Evolutionary conservation across 2,113 vertebrate genomes (phyloP).

Genomic region (Siniperca chuatsi): DNA sequence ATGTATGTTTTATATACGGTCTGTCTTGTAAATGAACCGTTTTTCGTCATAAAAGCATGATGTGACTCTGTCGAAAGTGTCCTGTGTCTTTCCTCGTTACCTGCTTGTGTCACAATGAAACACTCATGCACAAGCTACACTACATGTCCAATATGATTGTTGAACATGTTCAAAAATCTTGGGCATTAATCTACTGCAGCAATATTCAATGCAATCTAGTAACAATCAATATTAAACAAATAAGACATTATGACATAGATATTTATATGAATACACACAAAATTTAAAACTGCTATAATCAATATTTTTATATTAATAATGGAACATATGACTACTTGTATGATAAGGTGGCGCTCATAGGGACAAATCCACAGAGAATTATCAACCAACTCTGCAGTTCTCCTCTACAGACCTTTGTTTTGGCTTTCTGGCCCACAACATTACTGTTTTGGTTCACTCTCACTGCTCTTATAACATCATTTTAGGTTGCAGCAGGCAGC

Average conservation of each 20-base stretch:
- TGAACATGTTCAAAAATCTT: neutral
- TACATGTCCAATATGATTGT: neutral
- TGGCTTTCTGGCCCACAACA: no score
- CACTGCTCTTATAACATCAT: no score
- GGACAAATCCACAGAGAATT: neutral
- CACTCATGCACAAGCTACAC: neutral
- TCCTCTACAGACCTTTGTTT: neutral
- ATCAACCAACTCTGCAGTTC: neutral
- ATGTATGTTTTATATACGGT: conserved; percentile 85
- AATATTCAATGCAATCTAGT: no score
- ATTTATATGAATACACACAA: neutral
- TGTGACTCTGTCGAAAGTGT: conserved; percentile 75
- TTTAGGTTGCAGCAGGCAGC: no score
- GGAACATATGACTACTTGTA: neutral
- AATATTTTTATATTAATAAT: neutral
- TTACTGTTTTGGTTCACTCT: no score
- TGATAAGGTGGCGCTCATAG: neutral
- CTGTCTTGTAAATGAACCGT: conserved; percentile 81
- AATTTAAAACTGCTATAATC: neutral
- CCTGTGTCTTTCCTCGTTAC: conserved; percentile 51
- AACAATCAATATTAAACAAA: neutral
- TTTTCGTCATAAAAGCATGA: conserved; percentile 87
- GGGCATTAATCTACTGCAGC: neutral
- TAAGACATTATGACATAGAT: neutral
- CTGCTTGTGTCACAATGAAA: neutral